Base-by-base conservation (phyloP, 2,797 vertebrate genomes). In the Gambelia wislizenii region DNA sequence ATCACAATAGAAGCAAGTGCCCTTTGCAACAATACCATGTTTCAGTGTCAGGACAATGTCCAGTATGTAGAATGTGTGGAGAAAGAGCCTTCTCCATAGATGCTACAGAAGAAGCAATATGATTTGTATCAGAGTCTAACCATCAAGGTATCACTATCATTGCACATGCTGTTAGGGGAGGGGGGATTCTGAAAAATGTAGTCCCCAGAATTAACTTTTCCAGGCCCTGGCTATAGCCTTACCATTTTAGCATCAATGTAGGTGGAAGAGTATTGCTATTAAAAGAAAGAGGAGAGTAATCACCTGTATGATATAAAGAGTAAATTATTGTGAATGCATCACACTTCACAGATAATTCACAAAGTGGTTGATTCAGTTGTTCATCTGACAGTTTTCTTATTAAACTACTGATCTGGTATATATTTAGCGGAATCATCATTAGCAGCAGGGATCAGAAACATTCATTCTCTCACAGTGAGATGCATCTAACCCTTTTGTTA, bases 371-470 rank as follows among this genome's bases (percentile, higher is more conserved):
- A 92, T 90, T 92, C 94, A 92, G 76, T 80, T 33, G 81, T 95
- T 92, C 93, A 92, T 86, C 69, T 92, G 94, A 87, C 85, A 90
- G 85, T 92, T 95, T 93, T 81, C 80, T 6, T 92, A 91, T 94
- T 93, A 95, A 88, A 4, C 3, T 90, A 91, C 59, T 87, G 93
- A 85, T 91, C 88, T 90, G 80, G 33, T 93, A 74, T 90, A 93
- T 83, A 9, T 93, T 92, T 91, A 88, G 91, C 89, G 85, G 91
- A 93, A 94, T 91, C 95, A 85, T 94, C 61, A 83, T 94, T 95
- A 96, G 84, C 94, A 94, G 89, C 88, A 93, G 91, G 96, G 83
- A 95, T 95, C 91, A 96, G 87, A 94, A 94, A 92, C 90, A 88
- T 93, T 93, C 64, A 87, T 94, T 95, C 92, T 94, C 90, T 92